phyloP scores from a whole-genome alignment of 2,888 invertebrate genomes.

The Gymnoscelis rufifasciata region DNA sequence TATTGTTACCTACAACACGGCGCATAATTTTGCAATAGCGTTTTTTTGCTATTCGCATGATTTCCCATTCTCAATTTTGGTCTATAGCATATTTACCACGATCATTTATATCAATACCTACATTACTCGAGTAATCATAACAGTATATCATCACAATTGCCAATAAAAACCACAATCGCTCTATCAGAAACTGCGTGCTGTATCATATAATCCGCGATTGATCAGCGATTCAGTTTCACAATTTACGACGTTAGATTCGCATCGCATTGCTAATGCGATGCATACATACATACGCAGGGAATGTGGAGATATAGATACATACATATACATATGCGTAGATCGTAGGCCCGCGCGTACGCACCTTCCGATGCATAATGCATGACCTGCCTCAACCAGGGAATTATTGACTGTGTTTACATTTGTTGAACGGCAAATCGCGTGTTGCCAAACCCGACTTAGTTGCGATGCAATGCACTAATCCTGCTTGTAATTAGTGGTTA shows the following conservation, averaged over 20 bases:
- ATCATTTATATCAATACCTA: too few species aligned
- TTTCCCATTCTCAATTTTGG: too few species aligned
- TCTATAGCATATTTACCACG: too few species aligned
- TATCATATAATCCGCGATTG: constrained; percentile 3
- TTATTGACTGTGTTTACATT: constrained; percentile 8
- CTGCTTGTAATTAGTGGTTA: neutral
- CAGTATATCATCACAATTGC: too few species aligned
- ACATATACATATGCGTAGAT: constrained; percentile 1
- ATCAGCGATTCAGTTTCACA: constrained; percentile 12
- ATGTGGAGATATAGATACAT: too few species aligned
- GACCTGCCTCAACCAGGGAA: constrained; percentile 20
- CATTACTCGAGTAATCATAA: too few species aligned
- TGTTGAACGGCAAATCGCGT: neutral
- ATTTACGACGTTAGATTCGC: constrained; percentile 11
- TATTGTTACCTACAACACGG: too few species aligned
- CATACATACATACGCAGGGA: too few species aligned
- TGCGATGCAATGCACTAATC: neutral
- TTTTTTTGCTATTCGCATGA: too few species aligned
- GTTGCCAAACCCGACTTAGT: neutral
- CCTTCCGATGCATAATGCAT: constrained; percentile 19
- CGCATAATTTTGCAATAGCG: too few species aligned
- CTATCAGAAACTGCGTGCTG: too few species aligned
- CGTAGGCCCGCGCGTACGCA: constrained; percentile 8
- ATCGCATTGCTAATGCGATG: constrained; percentile 17
- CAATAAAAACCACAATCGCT: too few species aligned